phyloP scores from a whole-genome alignment of 2,113 vertebrate genomes.

The Melozone crissalis region DNA sequence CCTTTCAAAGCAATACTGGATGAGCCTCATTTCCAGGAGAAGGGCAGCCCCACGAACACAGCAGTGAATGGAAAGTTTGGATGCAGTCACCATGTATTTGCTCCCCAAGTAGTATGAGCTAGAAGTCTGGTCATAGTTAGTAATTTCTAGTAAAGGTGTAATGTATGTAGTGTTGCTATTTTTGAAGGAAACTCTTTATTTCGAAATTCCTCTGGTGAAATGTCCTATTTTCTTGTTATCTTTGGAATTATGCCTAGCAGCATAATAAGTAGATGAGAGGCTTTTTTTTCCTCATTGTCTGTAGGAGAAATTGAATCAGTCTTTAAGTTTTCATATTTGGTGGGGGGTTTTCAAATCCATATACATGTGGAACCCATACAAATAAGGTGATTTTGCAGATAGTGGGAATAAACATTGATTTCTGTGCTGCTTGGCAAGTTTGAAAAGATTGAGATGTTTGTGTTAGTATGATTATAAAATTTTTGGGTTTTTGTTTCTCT shows the following conservation, averaged over 20 bases:
- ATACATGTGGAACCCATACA: neutral
- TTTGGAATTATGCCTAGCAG: neutral
- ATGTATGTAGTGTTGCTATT: neutral
- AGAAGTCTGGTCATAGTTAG: neutral
- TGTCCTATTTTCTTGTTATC: neutral
- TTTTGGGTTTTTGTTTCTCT: neutral
- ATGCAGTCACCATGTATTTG: neutral
- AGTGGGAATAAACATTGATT: neutral
- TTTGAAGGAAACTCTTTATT: neutral
- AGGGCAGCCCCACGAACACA: accelerated
- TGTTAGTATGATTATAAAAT: neutral
- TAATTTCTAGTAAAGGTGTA: neutral
- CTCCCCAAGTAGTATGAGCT: neutral
- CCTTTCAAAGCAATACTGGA: neutral
- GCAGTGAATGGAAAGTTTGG: neutral
- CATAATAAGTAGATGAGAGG: neutral
- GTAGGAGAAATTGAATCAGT: neutral
- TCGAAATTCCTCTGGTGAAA: neutral
- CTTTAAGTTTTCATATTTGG: neutral
- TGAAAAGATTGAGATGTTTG: neutral
- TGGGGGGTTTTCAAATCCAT: neutral
- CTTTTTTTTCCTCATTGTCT: neutral
- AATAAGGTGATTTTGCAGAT: neutral
- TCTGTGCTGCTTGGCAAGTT: neutral
- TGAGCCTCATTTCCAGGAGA: neutral